phyloP scores from a whole-genome alignment of 2,888 invertebrate species.

The Dioctria linearis region DNA sequence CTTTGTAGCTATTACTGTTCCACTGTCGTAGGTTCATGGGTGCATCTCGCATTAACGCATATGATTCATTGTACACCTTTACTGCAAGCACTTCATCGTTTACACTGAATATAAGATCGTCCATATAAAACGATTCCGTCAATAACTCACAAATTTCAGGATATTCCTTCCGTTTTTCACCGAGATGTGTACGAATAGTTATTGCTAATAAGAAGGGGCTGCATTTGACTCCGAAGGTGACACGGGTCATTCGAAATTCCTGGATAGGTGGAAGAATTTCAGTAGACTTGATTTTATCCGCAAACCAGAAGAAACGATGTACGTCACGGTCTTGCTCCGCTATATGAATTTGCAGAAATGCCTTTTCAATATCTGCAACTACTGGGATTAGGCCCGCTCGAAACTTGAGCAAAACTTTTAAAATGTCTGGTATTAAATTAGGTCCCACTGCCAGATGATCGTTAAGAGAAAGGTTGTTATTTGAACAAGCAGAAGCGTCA shows the following conservation, averaged over 20 bases:
- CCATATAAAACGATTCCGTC: neutral
- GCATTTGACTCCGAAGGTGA: neutral
- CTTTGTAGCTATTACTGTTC: too few relatives aligned
- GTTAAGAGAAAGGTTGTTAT: constrained; percentile 32
- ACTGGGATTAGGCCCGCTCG: neutral
- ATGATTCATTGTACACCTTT: neutral
- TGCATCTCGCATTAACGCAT: neutral
- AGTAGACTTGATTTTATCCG: too few relatives aligned
- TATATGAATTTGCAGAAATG: too few relatives aligned
- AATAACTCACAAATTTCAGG: neutral
- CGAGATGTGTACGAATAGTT: too few relatives aligned
- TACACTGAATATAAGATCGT: neutral
- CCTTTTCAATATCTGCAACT: neutral
- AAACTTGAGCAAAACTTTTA: neutral
- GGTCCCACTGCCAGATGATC: neutral
- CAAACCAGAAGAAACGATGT: too few relatives aligned
- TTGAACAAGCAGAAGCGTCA: too few relatives aligned
- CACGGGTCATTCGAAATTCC: too few relatives aligned
- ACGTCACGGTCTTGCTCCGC: too few relatives aligned
- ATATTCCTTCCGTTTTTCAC: too few relatives aligned
- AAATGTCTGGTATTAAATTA: neutral
- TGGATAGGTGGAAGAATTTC: too few relatives aligned
- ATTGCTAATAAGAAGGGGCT: neutral
- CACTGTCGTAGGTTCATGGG: neutral
- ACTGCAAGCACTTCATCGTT: neutral